Evolutionary conservation across 2,113 vertebrate genomes (phyloP).

Genomic region (Callospermophilus lateralis): DNA sequence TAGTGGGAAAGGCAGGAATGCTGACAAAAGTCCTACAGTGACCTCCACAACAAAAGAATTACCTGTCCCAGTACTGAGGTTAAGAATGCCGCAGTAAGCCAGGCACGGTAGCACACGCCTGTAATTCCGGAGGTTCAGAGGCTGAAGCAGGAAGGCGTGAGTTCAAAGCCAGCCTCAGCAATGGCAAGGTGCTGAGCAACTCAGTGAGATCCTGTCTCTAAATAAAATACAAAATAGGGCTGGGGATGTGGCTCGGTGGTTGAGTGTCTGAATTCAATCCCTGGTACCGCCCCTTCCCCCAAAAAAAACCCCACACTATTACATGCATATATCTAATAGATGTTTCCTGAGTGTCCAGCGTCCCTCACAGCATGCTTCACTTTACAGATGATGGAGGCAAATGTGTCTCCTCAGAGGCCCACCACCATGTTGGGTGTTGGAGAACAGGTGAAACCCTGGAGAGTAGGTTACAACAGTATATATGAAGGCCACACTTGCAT

Average conservation of each 20-base stretch:
- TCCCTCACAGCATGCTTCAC: background rate
- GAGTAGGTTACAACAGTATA: background rate
- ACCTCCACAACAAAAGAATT: background rate
- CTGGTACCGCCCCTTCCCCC: too few relatives aligned
- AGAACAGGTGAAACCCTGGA: background rate
- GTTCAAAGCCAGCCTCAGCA: too few relatives aligned
- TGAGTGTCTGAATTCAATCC: too few relatives aligned
- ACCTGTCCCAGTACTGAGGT: background rate
- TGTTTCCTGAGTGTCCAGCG: background rate
- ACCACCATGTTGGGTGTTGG: background rate
- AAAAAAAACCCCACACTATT: background rate
- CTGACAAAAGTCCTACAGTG: background rate
- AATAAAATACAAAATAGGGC: too few relatives aligned
- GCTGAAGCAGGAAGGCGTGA: too few relatives aligned
- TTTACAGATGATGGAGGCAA: background rate
- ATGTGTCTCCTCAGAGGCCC: background rate
- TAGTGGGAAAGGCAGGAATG: background rate
- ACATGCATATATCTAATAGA: background rate
- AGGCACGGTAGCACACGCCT: too few relatives aligned
- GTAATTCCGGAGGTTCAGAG: too few relatives aligned
- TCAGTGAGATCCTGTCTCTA: too few relatives aligned
- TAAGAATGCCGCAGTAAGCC: background rate
- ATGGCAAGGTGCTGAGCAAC: too few relatives aligned
- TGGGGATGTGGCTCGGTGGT: too few relatives aligned
- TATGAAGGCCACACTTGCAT: background rate